Conservation (phyloP, 2,888 invertebrate genomes). For the Lasius platythorax region DNA sequence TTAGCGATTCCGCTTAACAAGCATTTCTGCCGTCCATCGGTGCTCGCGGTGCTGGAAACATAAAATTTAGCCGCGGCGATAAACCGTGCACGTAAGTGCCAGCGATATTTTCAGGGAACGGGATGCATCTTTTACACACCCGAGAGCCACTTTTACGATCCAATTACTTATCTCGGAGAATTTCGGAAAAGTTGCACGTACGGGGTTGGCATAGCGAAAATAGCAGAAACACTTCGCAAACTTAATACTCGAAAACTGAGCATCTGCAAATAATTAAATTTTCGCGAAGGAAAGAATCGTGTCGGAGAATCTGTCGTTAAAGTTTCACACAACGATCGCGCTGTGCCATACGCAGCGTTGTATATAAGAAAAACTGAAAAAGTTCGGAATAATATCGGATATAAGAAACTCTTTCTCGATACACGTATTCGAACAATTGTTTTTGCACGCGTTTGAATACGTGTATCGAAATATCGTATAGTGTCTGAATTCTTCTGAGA, state of each 20-base stretch:
- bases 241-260: not conserved
- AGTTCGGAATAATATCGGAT: not conserved
- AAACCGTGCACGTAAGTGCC: conserved; percentile 26
- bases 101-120: conserved; percentile 20
- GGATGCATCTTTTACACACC: conserved; percentile 43
- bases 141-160: conserved; percentile 29
- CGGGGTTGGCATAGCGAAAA: not conserved
- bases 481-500: not conserved
- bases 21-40: not conserved
- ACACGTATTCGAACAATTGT: not conserved
- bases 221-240: not conserved
- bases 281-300: not conserved
- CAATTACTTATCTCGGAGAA: conserved; percentile 44
- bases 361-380: not conserved
- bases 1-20: not conserved
- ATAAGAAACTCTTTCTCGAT: not conserved
- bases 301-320: not conserved
- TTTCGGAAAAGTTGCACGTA: conserved; percentile 29
- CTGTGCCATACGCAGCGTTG: not conserved
- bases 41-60: not conserved
- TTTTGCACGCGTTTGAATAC: not conserved
- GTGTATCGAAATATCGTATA: not conserved
- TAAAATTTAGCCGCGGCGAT: conserved; percentile 24
- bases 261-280: not conserved
- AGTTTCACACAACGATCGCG: not conserved